Evolutionary conservation across 2,113 vertebrate species (phyloP).

Genomic region (Leptobrachium ailaonicum): DNA sequence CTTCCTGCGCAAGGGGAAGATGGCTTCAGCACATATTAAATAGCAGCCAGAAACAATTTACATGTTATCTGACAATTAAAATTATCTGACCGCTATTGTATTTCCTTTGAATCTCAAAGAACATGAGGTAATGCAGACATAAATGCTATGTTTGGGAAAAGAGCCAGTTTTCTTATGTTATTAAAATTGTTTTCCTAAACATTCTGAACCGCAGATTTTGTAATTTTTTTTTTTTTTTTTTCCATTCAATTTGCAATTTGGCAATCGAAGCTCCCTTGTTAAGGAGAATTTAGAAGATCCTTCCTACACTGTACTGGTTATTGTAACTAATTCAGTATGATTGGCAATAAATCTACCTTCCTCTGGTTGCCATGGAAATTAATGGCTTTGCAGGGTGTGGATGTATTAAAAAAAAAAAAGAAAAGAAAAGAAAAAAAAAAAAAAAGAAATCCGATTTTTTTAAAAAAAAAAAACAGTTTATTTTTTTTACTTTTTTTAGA

Average conservation of each 20-base stretch:
- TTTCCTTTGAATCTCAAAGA: constrained; percentile 6
- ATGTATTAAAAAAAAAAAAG: not conserved
- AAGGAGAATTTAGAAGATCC: constrained; percentile 36
- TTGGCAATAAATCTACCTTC: constrained; percentile 30
- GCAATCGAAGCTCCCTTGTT: constrained; percentile 34
- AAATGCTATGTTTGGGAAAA: constrained; percentile 19
- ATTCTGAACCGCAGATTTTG: constrained; percentile 6
- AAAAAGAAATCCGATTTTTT: fast-evolving
- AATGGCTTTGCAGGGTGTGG: constrained; percentile 30
- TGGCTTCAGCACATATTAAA: not conserved
- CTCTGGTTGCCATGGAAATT: constrained; percentile 30
- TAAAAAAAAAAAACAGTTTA: too few relatives aligned
- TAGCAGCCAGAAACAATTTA: not conserved
- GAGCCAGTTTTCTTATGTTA: constrained; percentile 29
- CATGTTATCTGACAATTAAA: constrained; percentile 30
- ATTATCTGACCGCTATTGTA: constrained; percentile 11
- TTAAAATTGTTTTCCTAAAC: constrained; percentile 40
- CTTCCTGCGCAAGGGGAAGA: constrained; percentile 1
- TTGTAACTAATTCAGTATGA: constrained; percentile 32
- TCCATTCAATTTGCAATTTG: constrained; percentile 34
- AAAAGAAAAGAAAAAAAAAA: too few relatives aligned
- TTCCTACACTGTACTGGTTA: constrained; percentile 39
- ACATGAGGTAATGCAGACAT: constrained; percentile 30
- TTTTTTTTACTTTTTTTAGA: too few relatives aligned
- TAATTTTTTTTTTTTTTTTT: not conserved